These are phyloP conservation scores for Cricetomys ansorgei DNA, from an alignment of 2,113 vertebrate species.

Conservation along the genomic window DNA sequence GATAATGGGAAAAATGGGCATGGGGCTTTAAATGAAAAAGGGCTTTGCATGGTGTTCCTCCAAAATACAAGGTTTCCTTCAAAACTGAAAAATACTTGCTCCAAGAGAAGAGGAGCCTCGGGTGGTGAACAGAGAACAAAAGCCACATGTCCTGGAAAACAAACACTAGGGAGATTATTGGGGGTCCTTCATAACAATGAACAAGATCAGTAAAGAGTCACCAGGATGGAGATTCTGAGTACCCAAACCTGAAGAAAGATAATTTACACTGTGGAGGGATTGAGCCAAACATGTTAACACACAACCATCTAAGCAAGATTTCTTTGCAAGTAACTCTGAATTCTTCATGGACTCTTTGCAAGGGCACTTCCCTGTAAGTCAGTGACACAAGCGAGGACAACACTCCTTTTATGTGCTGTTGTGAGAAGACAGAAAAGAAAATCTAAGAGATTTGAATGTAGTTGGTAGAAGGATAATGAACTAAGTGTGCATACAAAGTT, in stretches of 20 bases:
- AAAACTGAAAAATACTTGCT: not conserved
- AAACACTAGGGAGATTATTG: not conserved
- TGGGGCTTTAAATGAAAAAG: not conserved
- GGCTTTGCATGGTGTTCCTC: not conserved
- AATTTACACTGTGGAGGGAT: no score
- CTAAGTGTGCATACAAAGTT: not conserved
- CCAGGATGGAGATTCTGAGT: not conserved
- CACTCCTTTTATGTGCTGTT: not conserved
- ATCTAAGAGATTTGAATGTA: not conserved
- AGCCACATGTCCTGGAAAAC: not conserved
- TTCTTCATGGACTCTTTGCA: not conserved
- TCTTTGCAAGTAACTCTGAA: not conserved
- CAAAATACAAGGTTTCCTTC: not conserved
- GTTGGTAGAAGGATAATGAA: not conserved
- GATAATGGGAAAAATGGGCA: no score
- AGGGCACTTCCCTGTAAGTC: not conserved
- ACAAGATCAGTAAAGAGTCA: not conserved
- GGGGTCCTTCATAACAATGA: not conserved
- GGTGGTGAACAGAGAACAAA: not conserved
- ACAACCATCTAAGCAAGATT: not conserved
- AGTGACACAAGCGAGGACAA: not conserved
- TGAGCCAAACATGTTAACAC: not conserved
- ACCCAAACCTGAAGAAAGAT: not conserved
- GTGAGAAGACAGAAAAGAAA: not conserved
- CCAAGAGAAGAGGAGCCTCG: not conserved